These are phyloP conservation scores for Parauchenoglanis ngamensis DNA, from an alignment of 2,797 vertebrate species.

Conservation along the genomic window DNA sequence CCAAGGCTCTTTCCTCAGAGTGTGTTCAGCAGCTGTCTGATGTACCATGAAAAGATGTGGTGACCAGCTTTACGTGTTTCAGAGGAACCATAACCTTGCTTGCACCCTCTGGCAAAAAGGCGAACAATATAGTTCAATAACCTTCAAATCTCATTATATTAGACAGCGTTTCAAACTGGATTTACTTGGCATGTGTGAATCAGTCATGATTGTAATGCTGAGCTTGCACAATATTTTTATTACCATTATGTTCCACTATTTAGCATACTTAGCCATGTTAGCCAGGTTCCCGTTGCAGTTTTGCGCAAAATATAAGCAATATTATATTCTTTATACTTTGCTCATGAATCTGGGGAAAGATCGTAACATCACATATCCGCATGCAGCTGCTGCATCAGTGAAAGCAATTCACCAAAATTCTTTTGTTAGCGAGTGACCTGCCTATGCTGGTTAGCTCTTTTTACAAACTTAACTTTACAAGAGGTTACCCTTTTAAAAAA, in stretches of 20 bases:
- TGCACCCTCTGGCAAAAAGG: not conserved
- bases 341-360: not conserved
- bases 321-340: not conserved
- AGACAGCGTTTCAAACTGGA: too few relatives aligned
- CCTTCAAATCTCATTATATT: not conserved
- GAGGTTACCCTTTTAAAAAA: not conserved
- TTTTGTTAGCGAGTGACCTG: too few relatives aligned
- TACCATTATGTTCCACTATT: not conserved
- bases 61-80: not conserved
- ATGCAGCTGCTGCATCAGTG: not conserved
- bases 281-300: too few relatives aligned
- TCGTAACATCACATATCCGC: too few relatives aligned
- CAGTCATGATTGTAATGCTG: too few relatives aligned
- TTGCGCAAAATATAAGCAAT: too few relatives aligned
- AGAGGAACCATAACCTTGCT: too few relatives aligned
- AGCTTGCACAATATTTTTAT: not conserved
- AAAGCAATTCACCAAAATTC: too few relatives aligned
- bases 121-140: not conserved
- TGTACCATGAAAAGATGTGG: not conserved
- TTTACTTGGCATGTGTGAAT: too few relatives aligned
- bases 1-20: not conserved
- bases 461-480: not conserved
- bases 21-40: not conserved
- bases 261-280: not conserved
- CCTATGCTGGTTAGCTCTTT: not conserved